These are phyloP conservation scores for Globia sparganii DNA, from an alignment of 2,888 invertebrate genomes.

Conservation along the genomic window DNA sequence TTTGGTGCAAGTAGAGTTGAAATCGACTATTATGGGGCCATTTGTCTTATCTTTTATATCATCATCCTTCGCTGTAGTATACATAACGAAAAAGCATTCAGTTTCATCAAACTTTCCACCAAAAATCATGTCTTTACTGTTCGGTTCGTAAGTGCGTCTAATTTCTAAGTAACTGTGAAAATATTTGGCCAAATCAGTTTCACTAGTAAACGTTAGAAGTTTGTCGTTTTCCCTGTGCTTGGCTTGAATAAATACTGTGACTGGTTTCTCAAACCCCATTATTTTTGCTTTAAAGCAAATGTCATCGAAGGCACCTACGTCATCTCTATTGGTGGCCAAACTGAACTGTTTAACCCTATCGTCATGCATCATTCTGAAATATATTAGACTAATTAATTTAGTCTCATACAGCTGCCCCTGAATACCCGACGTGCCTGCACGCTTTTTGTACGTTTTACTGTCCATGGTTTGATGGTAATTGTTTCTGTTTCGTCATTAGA, in stretches of 20 bases:
- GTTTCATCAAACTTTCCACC: constrained; percentile 32
- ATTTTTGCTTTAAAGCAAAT: constrained; percentile 54
- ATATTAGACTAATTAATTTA: constrained; percentile 57
- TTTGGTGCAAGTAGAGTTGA: no score
- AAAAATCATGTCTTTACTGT: constrained; percentile 44
- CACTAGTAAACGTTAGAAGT: constrained; percentile 26
- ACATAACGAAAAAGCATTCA: constrained; percentile 56
- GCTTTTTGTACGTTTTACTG: constrained; percentile 26
- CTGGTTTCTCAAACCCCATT: constrained; percentile 25
- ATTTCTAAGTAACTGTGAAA: constrained; percentile 51
- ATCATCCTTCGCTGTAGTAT: constrained; percentile 59
- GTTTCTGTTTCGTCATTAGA: neutral
- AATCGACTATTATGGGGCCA: no score
- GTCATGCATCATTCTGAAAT: constrained; percentile 49
- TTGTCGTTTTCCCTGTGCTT: constrained; percentile 59
- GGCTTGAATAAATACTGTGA: constrained; percentile 56
- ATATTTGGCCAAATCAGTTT: constrained; percentile 42
- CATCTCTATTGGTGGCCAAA: constrained; percentile 59
- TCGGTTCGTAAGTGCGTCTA: constrained; percentile 30
- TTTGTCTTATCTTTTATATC: no score
- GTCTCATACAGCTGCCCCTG: constrained; percentile 63
- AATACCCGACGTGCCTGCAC: constrained; percentile 54
- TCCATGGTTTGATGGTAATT: neutral
- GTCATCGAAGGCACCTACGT: constrained; percentile 62
- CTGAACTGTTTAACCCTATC: constrained; percentile 47